Conservation (phyloP, 2,797 vertebrate genomes). For the Aldrovandia affinis region DNA sequence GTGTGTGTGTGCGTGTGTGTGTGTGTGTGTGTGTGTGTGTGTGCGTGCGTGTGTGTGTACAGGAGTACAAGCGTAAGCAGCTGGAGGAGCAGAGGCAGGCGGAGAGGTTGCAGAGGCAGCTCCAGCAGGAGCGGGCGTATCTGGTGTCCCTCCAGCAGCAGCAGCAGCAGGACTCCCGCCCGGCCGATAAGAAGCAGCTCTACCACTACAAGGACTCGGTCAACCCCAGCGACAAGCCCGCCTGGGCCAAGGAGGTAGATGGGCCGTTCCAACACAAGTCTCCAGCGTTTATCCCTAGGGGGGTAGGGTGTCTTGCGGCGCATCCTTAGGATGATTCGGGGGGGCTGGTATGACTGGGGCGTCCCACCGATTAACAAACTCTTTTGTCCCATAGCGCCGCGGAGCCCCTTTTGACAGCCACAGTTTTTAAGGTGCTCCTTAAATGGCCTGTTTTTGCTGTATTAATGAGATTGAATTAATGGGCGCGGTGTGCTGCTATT, state of each 20-base stretch:
- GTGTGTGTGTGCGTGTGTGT: neutral
- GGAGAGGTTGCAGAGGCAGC: conserved; percentile 90
- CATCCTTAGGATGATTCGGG: neutral
- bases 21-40: neutral
- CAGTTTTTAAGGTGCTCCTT: too few relatives aligned
- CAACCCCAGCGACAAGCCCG: conserved; percentile 90
- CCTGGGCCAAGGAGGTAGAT: conserved; percentile 94
- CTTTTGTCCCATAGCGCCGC: neutral
- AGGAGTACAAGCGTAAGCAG: conserved; percentile 98
- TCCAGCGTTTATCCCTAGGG: neutral
- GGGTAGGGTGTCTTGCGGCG: neutral
- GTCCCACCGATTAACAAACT: neutral
- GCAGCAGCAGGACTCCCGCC: conserved; percentile 81
- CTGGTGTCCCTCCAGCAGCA: conserved; percentile 83
- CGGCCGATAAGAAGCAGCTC: conserved; percentile 87
- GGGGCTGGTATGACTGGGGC: neutral
- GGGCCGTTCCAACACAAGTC: neutral
- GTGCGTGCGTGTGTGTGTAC: conserved; percentile 17
- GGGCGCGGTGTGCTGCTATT: neutral
- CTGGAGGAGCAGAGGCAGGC: conserved; percentile 95
- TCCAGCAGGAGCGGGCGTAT: conserved; percentile 92
- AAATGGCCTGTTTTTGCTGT: too few relatives aligned
- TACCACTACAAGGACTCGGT: conserved; percentile 93
- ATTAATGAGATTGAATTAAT: too few relatives aligned
- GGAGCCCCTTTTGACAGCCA: neutral